Conservation (phyloP, 1,140 invertebrate species). For the Bombus difficillimus region DNA sequence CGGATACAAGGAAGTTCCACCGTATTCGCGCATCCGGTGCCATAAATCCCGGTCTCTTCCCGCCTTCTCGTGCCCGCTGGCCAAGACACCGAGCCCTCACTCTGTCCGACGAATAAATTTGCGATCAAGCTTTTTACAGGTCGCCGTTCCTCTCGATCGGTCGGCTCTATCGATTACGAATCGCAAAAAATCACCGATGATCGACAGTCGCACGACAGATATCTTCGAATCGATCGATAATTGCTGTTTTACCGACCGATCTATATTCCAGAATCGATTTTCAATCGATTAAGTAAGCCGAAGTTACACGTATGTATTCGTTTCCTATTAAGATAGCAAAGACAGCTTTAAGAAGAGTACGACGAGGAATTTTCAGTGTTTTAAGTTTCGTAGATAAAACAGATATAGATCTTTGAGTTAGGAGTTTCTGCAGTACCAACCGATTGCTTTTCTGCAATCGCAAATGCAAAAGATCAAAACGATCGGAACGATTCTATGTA, state of each 20-base stretch:
- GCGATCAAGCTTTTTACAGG: conserved; percentile 46
- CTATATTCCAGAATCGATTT: not conserved
- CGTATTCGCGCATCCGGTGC: conserved; percentile 77
- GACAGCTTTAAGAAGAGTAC: not conserved
- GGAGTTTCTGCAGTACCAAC: not conserved
- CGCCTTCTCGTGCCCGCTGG: conserved; percentile 66
- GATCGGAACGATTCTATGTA: no score
- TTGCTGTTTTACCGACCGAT: conserved; percentile 5
- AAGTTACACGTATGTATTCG: not conserved
- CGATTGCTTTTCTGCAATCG: not conserved
- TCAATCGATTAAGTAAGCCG: not conserved
- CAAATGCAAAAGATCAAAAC: not conserved
- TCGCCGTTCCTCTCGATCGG: conserved; percentile 15
- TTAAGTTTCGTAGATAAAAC: not conserved
- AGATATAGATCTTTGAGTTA: not conserved
- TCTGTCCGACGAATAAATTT: conserved; percentile 68
- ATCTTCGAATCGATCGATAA: not conserved
- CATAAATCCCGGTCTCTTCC: conserved; percentile 73
- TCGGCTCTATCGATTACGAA: not conserved
- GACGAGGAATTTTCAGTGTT: not conserved
- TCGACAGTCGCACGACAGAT: not conserved
- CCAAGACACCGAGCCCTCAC: conserved; percentile 68
- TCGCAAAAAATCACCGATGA: conserved; percentile 1
- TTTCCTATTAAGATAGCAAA: not conserved
- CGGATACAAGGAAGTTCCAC: conserved; percentile 77